Evolutionary conservation across 2,888 invertebrate genomes (phyloP), one percentile per base, ranked within the genome.

Genomic region (Watsonalla cultraria): DNA sequence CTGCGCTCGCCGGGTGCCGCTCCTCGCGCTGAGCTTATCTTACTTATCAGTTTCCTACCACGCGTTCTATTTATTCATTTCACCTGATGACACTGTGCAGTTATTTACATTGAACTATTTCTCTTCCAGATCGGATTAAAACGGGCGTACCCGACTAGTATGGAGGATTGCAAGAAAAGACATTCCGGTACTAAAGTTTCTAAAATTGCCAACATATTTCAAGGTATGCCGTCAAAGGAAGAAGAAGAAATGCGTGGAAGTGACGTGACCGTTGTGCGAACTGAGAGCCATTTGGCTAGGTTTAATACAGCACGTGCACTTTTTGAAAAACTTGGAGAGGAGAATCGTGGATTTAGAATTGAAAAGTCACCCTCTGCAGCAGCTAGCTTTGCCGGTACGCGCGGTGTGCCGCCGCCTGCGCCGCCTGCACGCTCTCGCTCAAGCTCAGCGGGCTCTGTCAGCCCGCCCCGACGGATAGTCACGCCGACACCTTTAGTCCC

Each of bases 221-320:
- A 97, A 91, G 94, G 93, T 65, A 94, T 93, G 91, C 93, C 93
- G 65, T 93, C 91, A 51, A 87, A 84, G 64, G 92, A 84, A 82
- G 92, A 84, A 75, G 90, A 84, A 76, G 90, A 91, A 64, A 84
- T 89, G 77, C 85, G 87, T 70, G 87, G 88, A 59, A 81, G 76
- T 65, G 93, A 93, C 70, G 95, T 94, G 45, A 94, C 95, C 9
- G 95, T 96, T 48, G 96, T 95, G 57, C 92, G 97, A 60, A 96
- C 96, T 14, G 96, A 97, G 86, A 96, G 96, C 72, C 97, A 97
- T 80, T 93, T 96, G 72, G 95, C 97, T n/a, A 91, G 96, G 59
- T 97, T 97, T 82, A 97, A 98, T 82, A 97, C 96, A 82, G 97
- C 97, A 4, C 92, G 97, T 60, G 97, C 98, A 46, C 92, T 98